These are phyloP conservation scores for Lordiphosa clarofinis DNA, from an alignment of 1,140 invertebrate species.

Conservation along the genomic window DNA sequence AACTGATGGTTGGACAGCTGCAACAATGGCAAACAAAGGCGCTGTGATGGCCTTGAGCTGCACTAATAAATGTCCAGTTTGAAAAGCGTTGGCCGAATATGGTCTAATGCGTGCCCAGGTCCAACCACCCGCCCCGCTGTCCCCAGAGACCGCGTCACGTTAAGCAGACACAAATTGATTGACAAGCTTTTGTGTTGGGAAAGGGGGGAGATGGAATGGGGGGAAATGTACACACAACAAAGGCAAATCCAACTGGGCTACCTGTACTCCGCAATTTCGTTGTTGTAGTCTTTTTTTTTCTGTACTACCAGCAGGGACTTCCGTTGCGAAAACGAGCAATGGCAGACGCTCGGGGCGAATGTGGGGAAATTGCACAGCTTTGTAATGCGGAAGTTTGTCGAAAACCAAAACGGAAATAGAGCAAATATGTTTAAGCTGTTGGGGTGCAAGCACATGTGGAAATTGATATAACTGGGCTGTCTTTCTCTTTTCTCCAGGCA, in stretches of 20 bases:
- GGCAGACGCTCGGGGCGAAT: neutral
- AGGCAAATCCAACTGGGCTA: conserved; percentile 34
- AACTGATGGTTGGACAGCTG: conserved; percentile 31
- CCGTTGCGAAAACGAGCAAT: conserved; percentile 53
- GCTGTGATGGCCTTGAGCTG: conserved; percentile 46
- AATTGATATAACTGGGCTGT: neutral
- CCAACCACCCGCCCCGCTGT: conserved; percentile 8
- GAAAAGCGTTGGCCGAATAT: conserved; percentile 62
- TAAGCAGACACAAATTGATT: conserved; percentile 71
- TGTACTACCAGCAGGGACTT: conserved; percentile 60
- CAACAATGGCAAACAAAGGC: conserved; percentile 23
- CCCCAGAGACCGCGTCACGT: conserved; percentile 15
- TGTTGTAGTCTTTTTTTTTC: conserved; percentile 25
- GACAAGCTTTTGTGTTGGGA: conserved; percentile 55
- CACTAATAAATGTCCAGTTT: conserved; percentile 71
- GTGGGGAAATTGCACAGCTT: conserved; percentile 70
- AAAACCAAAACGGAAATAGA: conserved; percentile 75
- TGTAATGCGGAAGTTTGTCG: conserved; percentile 75
- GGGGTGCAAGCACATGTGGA: conserved; percentile 7
- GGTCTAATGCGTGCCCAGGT: conserved; percentile 41
- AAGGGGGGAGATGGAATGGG: neutral
- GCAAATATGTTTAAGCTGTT: conserved; percentile 75
- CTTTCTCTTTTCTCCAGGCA: conserved; percentile 34
- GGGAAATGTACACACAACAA: neutral
- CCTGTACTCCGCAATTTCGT: conserved; percentile 15